Conservation (phyloP, 2,888 invertebrate genomes). For the Barypeithes pellucidus region DNA sequence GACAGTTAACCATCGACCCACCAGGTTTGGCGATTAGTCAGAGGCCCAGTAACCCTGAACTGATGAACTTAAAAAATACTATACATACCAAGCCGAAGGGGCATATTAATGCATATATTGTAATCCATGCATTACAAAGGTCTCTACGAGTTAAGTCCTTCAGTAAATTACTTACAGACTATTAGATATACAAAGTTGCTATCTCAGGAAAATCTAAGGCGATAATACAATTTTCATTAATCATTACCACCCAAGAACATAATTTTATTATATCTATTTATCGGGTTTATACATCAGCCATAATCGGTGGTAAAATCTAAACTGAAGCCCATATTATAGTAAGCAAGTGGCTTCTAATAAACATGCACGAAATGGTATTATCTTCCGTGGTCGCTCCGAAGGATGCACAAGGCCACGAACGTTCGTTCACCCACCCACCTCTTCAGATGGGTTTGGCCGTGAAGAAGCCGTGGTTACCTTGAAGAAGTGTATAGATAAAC, state of each 20-base stretch:
- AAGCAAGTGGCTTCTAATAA: constrained; percentile 32
- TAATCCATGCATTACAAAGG: too few relatives aligned
- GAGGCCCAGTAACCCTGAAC: too few relatives aligned
- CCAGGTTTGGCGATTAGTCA: too few relatives aligned
- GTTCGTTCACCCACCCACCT: constrained; percentile 64
- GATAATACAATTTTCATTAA: background rate
- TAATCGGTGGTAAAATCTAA: constrained; percentile 4
- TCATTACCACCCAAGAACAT: constrained; percentile 1
- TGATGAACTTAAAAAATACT: too few relatives aligned
- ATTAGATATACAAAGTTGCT: too few relatives aligned
- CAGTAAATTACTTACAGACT: too few relatives aligned
- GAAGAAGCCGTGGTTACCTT: constrained; percentile 31
- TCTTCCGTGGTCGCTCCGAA: constrained; percentile 40
- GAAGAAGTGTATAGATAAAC: constrained; percentile 16
- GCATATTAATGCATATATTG: too few relatives aligned
- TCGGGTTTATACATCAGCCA: background rate
- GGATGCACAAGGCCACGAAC: constrained; percentile 65
- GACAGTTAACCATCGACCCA: too few relatives aligned
- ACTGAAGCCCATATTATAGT: constrained; percentile 10
- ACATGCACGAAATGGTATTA: constrained; percentile 39
- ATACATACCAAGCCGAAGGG: too few relatives aligned
- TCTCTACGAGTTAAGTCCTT: too few relatives aligned
- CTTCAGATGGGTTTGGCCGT: constrained; percentile 32
- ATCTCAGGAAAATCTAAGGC: too few relatives aligned
- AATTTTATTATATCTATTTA: background rate